Conservation (phyloP, 2,113 vertebrate species). For the Pithys albifrons region DNA sequence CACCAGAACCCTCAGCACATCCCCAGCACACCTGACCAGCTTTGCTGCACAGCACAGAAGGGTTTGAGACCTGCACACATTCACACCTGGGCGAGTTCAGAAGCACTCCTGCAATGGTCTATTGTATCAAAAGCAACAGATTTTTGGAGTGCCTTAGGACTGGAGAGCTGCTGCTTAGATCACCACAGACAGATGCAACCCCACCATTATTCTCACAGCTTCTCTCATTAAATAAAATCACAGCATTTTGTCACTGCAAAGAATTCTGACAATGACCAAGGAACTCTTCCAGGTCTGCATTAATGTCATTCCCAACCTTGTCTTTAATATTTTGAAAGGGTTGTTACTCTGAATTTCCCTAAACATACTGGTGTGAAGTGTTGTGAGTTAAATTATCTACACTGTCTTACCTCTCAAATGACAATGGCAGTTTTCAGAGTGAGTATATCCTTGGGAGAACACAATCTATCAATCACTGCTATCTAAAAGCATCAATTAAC, state of each 20-base stretch:
- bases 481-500: conserved; percentile 58
- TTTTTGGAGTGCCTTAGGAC: neutral
- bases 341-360: conserved; percentile 10
- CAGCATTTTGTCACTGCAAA: neutral
- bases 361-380: neutral
- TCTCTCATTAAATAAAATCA: neutral
- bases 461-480: conserved; percentile 35
- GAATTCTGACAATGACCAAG: neutral
- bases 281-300: neutral
- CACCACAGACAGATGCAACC: neutral
- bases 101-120: too few species aligned
- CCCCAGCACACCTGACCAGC: neutral
- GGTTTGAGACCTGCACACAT: neutral
- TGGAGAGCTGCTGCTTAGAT: neutral
- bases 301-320: neutral
- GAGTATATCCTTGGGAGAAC: conserved; percentile 48
- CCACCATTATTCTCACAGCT: neutral
- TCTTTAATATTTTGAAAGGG: conserved; percentile 24
- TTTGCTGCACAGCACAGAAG: neutral
- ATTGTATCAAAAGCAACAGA: neutral
- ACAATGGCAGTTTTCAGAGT: conserved; percentile 37
- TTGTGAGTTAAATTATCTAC: conserved; percentile 21
- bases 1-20: too few species aligned
- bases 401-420: conserved; percentile 35
- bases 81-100: neutral